These are phyloP conservation scores for Oligia strigilis DNA, from an alignment of 2,888 invertebrate species.

Conservation along the genomic window DNA sequence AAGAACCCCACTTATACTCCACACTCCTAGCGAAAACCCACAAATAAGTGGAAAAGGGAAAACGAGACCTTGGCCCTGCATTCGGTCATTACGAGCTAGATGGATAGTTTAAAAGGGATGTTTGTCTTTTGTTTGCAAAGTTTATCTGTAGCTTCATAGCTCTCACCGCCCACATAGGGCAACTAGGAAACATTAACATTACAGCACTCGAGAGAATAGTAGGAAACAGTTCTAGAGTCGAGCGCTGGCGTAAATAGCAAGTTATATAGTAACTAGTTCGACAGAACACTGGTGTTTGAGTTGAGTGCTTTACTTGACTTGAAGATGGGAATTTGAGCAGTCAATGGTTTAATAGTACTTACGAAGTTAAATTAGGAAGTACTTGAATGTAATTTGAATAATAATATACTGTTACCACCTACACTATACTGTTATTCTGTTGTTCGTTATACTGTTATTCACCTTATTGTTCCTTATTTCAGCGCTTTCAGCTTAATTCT, in stretches of 20 bases:
- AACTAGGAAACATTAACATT: background rate
- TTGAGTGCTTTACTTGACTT: conserved; percentile 27
- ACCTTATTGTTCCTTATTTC: background rate
- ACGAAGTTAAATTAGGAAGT: background rate
- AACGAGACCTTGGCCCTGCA: background rate
- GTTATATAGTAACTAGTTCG: conserved; percentile 32
- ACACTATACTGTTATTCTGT: too few species aligned
- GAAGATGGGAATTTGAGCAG: conserved; percentile 27
- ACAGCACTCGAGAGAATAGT: conserved; percentile 5
- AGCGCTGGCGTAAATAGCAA: conserved; percentile 33
- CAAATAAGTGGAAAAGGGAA: background rate
- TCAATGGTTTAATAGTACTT: conserved; percentile 17
- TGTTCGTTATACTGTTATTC: background rate
- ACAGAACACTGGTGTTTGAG: conserved; percentile 29
- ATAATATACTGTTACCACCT: too few species aligned
- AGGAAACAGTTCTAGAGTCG: conserved; percentile 9
- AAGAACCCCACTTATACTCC: too few species aligned
- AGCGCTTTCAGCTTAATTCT: background rate
- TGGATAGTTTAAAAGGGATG: background rate
- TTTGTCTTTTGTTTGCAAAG: background rate
- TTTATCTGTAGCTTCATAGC: too few species aligned
- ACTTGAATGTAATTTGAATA: background rate
- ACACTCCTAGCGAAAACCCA: background rate
- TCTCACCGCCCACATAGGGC: background rate
- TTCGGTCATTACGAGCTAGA: background rate